phyloP scores from a whole-genome alignment of 2,797 vertebrate genomes.

The Cebuella pygmaea region DNA sequence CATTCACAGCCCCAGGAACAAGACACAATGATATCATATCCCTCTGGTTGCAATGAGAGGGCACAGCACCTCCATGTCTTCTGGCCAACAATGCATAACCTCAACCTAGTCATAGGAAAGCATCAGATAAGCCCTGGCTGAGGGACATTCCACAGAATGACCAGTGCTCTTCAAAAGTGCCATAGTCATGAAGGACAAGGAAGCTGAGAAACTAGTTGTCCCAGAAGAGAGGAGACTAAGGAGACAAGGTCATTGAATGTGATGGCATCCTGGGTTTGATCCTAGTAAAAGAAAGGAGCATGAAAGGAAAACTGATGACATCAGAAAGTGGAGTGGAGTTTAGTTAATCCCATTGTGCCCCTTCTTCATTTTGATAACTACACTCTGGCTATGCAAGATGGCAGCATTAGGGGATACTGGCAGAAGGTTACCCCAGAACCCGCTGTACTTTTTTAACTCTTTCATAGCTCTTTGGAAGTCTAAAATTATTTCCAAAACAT shows the following conservation, averaged over 20 bases:
- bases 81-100: background rate
- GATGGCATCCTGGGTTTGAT: background rate
- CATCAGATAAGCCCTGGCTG: background rate
- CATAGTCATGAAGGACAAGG: background rate
- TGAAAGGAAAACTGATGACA: background rate
- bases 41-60: background rate
- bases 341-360: background rate
- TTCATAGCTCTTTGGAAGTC: background rate
- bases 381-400: background rate
- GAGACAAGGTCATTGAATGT: background rate
- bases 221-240: background rate
- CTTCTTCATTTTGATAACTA: background rate
- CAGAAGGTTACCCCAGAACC: background rate
- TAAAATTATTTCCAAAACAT: background rate
- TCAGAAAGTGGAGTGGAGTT: accelerated
- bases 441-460: background rate
- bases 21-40: background rate
- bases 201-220: background rate
- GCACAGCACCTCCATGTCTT: background rate
- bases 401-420: background rate
- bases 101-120: background rate
- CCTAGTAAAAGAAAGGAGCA: background rate
- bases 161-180: background rate
- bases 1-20: background rate
- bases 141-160: background rate